Evolutionary conservation across 37 sponge, comb jelly and placozoan species (phyloP), one percentile per base, ranked within the genome.

Genomic region (Aphrocallistes beatrix): DNA sequence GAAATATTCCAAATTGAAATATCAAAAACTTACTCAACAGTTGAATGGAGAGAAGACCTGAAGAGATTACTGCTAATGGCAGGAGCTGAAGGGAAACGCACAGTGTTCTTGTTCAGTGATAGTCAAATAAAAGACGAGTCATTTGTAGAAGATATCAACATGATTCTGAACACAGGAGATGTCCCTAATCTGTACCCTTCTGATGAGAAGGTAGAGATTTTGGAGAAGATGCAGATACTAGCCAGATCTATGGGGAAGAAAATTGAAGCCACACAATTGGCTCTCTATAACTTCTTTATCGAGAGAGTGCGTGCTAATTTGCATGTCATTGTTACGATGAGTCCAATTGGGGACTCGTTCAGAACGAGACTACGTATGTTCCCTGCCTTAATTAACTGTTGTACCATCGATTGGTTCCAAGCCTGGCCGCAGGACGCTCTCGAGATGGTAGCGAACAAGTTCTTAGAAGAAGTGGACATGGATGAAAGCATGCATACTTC

Each of bases 321-420:
- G 25, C 99, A 97, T 83, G 84, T 97, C 1, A 92, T 93, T 9
- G 89, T 97, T 75, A 90, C 92, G 50, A 93, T 97, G 92, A 94
- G 95, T 51, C 99, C 99, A 51, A 97, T 97, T 51, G 99, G 99
- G 49, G 95, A 97, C 83, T 90, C 99, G 39, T 94, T 97, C 81
- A 50, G 99, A 21, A 97, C 90, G 38, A 84, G 95, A 36, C 89
- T 97, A 9, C 81, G 99, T 30, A 97, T 93, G 95, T 97, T 97
- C 84, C 99, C 99, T 38, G 94, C 99, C 37, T 90, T 97, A 39
- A 97, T 97, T 51, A 97, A 95, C 89, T 97, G 99, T 85, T 97
- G 99, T 81, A 97, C 99, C 50, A 97, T 97, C 38, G 99, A 97
- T 86, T 97, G 99, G 99, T 97, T 95, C 82, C 99, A 97, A 83